A percentile compares a stretch with the other conserved stretches of the same genome.
These are phyloP conservation scores for Schmidtea mediterranea DNA, from an alignment of 1,140 invertebrate species.

Conservation along the genomic window DNA sequence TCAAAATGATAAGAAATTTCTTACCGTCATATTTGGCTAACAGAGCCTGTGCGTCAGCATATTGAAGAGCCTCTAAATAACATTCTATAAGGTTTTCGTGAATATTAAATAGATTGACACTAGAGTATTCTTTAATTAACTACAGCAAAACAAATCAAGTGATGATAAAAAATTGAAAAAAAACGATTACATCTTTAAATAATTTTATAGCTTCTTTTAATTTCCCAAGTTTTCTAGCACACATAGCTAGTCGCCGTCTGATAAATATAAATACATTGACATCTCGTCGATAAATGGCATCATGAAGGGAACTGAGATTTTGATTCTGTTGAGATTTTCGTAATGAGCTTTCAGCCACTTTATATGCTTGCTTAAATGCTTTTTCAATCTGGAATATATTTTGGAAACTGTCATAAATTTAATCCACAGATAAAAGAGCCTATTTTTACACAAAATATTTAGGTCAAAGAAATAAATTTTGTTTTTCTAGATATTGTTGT, in stretches of 20 bases:
- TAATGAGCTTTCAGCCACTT: slow-evolving; percentile 58
- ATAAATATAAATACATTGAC: slow-evolving; percentile 84
- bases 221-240: slow-evolving; percentile 59
- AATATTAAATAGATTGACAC: slow-evolving; percentile 74
- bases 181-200: slow-evolving; percentile 50
- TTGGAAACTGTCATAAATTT: too few species aligned
- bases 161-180: slow-evolving; percentile 3
- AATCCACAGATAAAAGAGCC: too few species aligned
- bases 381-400: slow-evolving; percentile 45
- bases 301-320: slow-evolving; percentile 45
- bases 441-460: too few species aligned
- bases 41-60: slow-evolving; percentile 80
- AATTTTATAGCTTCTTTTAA: slow-evolving; percentile 82
- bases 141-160: slow-evolving; percentile 19
- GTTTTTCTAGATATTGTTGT: too few species aligned
- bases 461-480: too few species aligned
- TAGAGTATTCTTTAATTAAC: slow-evolving; percentile 84
- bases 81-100: slow-evolving; percentile 92
- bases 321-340: slow-evolving; percentile 47
- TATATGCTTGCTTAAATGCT: slow-evolving; percentile 55
- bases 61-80: slow-evolving; percentile 72
- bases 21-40: slow-evolving; percentile 65
- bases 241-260: slow-evolving; percentile 74
- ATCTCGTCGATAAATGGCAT: slow-evolving; percentile 52
- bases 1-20: slow-evolving; percentile 8